A percentile compares a stretch with the other conserved stretches of the same genome.
Conservation (phyloP, 2,797 vertebrate genomes). For the Anolis apletophallus region DNA sequence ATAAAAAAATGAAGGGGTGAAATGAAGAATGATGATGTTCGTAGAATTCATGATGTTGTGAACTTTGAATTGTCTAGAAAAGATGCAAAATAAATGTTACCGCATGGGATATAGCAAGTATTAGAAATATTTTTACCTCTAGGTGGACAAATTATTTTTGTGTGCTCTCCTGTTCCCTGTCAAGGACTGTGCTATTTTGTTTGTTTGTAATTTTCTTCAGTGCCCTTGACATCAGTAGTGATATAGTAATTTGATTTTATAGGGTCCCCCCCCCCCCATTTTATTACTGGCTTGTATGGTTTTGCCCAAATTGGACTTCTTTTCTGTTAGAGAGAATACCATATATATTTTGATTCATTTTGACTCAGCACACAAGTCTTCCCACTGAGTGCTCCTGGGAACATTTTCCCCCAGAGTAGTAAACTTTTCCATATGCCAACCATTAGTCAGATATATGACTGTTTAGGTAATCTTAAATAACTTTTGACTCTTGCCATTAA, state of each 20-base stretch:
- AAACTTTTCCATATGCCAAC: not conserved
- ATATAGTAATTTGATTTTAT: not conserved
- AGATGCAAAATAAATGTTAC: not conserved
- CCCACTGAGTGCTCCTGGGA: not conserved
- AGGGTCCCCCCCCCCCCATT: not conserved
- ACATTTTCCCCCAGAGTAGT: not conserved
- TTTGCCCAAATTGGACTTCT: not conserved
- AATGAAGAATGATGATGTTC: not conserved
- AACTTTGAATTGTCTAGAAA: not conserved
- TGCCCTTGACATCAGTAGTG: not conserved
- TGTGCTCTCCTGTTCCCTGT: not conserved
- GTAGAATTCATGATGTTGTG: not conserved
- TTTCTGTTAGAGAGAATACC: not conserved
- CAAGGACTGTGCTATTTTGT: not conserved
- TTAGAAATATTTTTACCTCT: not conserved
- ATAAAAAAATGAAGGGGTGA: not conserved
- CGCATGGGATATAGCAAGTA: not conserved
- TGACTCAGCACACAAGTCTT: not conserved
- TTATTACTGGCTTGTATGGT: not conserved
- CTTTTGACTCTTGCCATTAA: not conserved
- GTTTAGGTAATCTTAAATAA: not conserved
- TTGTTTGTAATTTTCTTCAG: not conserved
- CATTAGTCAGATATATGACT: conserved; percentile 2
- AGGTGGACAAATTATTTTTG: not conserved
- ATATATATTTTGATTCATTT: not conserved